A percentile compares a stretch with the other conserved stretches of the same genome.
Evolutionary conservation across 2,797 vertebrate genomes (phyloP).

Genomic region (Mycteria americana): DNA sequence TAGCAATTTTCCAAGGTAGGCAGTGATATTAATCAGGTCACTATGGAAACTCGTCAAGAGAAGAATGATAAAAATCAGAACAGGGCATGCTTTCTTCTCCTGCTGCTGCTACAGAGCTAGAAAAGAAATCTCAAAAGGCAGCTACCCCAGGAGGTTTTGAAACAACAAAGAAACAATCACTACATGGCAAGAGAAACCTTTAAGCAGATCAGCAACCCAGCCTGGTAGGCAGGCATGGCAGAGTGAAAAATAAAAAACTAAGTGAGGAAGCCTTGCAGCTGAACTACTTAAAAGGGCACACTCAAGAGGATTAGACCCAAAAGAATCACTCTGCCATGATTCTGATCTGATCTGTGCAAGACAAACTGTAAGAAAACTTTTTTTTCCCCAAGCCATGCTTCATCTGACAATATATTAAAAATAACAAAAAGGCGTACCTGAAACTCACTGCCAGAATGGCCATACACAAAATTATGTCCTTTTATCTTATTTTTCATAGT

Average conservation of each 20-base stretch:
- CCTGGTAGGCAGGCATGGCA: background rate
- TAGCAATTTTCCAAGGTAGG: background rate
- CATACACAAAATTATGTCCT: background rate
- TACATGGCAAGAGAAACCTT: background rate
- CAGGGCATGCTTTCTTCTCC: background rate
- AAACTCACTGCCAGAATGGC: background rate
- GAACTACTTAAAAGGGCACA: background rate
- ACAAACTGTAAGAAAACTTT: background rate
- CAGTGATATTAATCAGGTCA: background rate
- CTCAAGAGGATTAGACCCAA: background rate
- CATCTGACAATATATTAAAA: background rate
- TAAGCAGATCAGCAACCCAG: background rate
- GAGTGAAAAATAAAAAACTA: background rate
- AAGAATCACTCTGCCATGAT: background rate
- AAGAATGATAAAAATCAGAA: background rate
- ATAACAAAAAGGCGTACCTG: background rate
- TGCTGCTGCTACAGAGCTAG: background rate
- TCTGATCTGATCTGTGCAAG: background rate
- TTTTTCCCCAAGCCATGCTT: background rate
- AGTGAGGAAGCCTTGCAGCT: background rate
- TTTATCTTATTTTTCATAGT: background rate
- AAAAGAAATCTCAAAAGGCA: background rate
- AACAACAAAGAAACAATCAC: background rate
- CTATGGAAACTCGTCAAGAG: background rate
- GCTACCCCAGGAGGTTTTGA: background rate